Evolutionary conservation across 2,888 invertebrate genomes (phyloP).

Genomic region (Pammene aurita): DNA sequence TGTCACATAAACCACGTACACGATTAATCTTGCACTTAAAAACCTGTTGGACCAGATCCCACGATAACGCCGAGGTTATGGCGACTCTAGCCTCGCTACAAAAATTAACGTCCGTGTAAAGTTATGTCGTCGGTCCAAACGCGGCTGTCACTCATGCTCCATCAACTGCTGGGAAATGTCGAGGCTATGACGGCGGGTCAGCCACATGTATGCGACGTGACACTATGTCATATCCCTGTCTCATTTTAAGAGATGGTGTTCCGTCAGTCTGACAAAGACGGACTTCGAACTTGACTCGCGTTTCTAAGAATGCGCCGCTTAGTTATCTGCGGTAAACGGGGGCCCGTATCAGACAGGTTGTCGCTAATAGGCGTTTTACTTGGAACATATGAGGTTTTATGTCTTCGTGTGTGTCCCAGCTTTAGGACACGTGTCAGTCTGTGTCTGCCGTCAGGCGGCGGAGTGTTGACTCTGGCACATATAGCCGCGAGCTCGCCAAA

Average conservation of each 20-base stretch:
- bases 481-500: conserved; percentile 65
- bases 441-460: conserved; percentile 62
- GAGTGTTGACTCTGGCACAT: conserved; percentile 66
- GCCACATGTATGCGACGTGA: conserved; percentile 78
- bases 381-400: conserved; percentile 71
- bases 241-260: conserved; percentile 69
- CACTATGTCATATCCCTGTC: conserved; percentile 75
- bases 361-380: conserved; percentile 81
- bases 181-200: conserved; percentile 79
- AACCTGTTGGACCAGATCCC: conserved; percentile 69
- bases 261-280: conserved; percentile 74
- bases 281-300: conserved; percentile 63
- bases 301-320: conserved; percentile 68
- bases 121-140: conserved; percentile 70
- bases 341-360: conserved; percentile 78
- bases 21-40: conserved; percentile 69
- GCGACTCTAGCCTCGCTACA: conserved; percentile 68
- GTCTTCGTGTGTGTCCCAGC: conserved; percentile 76
- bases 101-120: conserved; percentile 79
- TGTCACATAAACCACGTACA: conserved; percentile 65
- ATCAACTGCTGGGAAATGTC: conserved; percentile 80
- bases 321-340: conserved; percentile 72
- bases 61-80: conserved; percentile 68
- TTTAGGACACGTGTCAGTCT: conserved; percentile 70
- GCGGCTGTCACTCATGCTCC: conserved; percentile 81